These are phyloP conservation scores for Spodoptera frugiperda DNA, from an alignment of 1,140 invertebrate species.

Conservation along the genomic window DNA sequence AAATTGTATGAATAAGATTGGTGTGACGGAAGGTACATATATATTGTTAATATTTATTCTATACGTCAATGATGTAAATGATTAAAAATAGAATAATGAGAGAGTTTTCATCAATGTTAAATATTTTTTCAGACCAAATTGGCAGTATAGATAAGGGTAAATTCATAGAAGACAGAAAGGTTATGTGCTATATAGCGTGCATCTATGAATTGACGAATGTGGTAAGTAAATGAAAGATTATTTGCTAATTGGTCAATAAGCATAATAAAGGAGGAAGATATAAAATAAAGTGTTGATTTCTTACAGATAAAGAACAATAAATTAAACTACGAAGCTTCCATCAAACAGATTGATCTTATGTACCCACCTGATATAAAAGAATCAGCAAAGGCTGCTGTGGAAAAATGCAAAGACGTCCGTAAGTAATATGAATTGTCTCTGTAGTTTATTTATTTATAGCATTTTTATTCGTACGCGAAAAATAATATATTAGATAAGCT, in stretches of 20 bases:
- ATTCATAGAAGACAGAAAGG: constrained; percentile 56
- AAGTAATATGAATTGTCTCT: constrained; percentile 52
- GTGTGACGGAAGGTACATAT: constrained; percentile 69
- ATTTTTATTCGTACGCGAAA: too few relatives aligned
- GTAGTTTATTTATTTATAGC: too few relatives aligned
- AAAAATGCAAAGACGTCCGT: constrained; percentile 74
- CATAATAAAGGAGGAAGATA: too few relatives aligned
- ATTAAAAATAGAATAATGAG: neutral
- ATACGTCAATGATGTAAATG: neutral
- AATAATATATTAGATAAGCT: too few relatives aligned
- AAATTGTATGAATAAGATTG: constrained; percentile 72
- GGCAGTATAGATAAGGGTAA: constrained; percentile 56
- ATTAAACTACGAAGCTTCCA: constrained; percentile 70
- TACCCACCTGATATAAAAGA: constrained; percentile 74
- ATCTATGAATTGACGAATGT: constrained; percentile 75
- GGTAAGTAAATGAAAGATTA: constrained; percentile 59
- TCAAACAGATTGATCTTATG: constrained; percentile 78
- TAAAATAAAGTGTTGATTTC: constrained; percentile 3
- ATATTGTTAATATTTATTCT: neutral
- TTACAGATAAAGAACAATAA: constrained; percentile 80
- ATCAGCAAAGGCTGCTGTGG: constrained; percentile 62
- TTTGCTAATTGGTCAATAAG: too few relatives aligned
- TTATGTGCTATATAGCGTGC: constrained; percentile 73
- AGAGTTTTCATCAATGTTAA: too few relatives aligned
- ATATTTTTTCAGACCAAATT: constrained; percentile 55